These are phyloP conservation scores for Lacanobia wlatinum DNA, from an alignment of 2,888 invertebrate genomes.

Conservation along the genomic window DNA sequence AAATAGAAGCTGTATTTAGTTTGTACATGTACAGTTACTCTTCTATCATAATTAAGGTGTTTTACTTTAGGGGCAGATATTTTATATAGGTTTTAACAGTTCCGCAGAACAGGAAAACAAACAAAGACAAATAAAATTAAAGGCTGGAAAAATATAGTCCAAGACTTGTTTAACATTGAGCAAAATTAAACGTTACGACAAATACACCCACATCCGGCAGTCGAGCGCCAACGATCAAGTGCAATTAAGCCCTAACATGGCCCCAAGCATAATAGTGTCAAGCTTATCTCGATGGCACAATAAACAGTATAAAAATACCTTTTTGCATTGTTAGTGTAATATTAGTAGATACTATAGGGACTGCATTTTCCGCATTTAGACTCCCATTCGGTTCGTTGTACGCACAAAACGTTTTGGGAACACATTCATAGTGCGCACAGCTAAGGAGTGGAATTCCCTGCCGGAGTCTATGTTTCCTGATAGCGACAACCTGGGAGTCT, in stretches of 20 bases:
- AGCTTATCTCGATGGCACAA: slow-evolving; percentile 42
- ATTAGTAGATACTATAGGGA: background rate
- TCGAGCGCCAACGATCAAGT: slow-evolving; percentile 41
- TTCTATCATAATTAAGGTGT: background rate
- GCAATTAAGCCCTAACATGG: slow-evolving; percentile 53
- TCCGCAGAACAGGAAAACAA: background rate
- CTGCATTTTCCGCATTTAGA: background rate
- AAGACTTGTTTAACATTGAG: slow-evolving; percentile 46
- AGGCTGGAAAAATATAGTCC: slow-evolving; percentile 17
- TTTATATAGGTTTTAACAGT: background rate
- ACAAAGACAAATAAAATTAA: slow-evolving; percentile 2
- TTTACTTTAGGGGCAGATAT: background rate
- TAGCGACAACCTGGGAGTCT: too few species aligned
- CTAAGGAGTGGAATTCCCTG: too few species aligned
- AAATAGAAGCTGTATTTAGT: background rate
- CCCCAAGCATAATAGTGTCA: slow-evolving; percentile 46
- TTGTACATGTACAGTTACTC: background rate
- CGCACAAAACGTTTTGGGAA: too few species aligned
- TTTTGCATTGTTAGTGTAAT: slow-evolving; percentile 16
- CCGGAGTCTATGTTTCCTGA: too few species aligned
- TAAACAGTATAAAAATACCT: slow-evolving; percentile 26
- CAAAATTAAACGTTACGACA: slow-evolving; percentile 53
- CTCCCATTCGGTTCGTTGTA: background rate
- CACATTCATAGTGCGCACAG: too few species aligned
- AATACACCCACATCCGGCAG: slow-evolving; percentile 55